Evolutionary conservation across 2,113 vertebrate genomes (phyloP).

Genomic region (Uria aalge): DNA sequence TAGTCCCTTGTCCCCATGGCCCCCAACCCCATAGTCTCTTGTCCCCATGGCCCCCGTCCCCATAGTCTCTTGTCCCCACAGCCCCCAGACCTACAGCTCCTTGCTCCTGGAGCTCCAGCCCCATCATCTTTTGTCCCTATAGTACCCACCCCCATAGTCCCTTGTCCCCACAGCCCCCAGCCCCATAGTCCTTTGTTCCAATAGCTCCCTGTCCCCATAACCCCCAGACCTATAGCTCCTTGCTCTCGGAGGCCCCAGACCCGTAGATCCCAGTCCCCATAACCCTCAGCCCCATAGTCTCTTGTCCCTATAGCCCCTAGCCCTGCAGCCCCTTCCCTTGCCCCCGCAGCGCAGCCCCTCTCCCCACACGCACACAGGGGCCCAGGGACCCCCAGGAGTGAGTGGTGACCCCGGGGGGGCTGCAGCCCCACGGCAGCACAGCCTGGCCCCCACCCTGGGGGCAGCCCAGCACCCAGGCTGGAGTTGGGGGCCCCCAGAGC

Average conservation of each 20-base stretch:
- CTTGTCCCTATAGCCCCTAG: background rate
- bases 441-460: no score
- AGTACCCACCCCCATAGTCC: no score
- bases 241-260: no score
- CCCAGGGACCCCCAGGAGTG: background rate
- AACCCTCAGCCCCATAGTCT: no score
- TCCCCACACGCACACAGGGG: no score
- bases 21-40: background rate
- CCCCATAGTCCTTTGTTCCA: no score
- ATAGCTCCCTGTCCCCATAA: no score
- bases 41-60: background rate
- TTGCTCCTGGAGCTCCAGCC: no score
- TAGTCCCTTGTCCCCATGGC: background rate
- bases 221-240: no score
- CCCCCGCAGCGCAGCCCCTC: background rate
- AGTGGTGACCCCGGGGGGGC: background rate
- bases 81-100: background rate
- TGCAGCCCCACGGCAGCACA: background rate
- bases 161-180: background rate
- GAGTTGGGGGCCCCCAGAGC: background rate
- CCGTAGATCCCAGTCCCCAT: accelerated
- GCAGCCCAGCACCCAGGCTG: no score
- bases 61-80: background rate
- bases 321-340: background rate
- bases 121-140: no score